Percentiles rank a stretch among this genome's conserved stretches.
phyloP scores from a whole-genome alignment of 2,888 invertebrate genomes.

The Mantis religiosa region DNA sequence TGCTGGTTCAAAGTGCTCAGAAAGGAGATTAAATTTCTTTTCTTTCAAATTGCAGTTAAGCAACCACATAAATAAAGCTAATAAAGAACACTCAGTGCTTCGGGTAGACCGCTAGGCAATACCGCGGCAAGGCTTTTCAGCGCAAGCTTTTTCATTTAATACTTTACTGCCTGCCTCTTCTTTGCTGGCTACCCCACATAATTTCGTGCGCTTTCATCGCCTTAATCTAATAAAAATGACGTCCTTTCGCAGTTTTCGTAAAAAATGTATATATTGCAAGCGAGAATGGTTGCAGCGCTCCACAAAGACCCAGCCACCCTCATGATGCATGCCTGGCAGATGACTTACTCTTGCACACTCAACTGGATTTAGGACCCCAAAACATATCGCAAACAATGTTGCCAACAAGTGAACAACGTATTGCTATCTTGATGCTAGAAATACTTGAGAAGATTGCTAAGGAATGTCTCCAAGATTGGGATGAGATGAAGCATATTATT shows the following conservation, averaged over 20 bases:
- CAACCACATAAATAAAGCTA: conserved; percentile 2
- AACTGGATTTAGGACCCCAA: too few relatives aligned
- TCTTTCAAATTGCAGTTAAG: background rate
- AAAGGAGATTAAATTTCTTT: background rate
- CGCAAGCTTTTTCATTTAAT: background rate
- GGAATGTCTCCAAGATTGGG: too few relatives aligned
- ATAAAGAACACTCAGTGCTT: background rate
- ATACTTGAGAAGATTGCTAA: too few relatives aligned
- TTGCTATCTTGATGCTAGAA: too few relatives aligned
- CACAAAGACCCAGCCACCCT: background rate
- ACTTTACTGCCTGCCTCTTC: background rate
- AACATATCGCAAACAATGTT: too few relatives aligned
- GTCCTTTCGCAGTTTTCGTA: background rate
- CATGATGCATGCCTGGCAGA: background rate
- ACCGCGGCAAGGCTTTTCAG: background rate
- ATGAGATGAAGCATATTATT: too few relatives aligned
- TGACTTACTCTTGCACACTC: too few relatives aligned
- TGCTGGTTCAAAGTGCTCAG: background rate
- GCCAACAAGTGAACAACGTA: too few relatives aligned
- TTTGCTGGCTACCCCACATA: background rate
- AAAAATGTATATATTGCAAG: background rate
- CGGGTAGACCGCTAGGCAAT: background rate
- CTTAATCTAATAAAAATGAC: background rate
- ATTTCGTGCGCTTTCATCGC: background rate
- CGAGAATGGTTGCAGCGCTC: background rate